Evolutionary conservation across 35 echinoderm and acorn worm genomes (phyloP).

Genomic region (Ophiothrix spiculata): DNA sequence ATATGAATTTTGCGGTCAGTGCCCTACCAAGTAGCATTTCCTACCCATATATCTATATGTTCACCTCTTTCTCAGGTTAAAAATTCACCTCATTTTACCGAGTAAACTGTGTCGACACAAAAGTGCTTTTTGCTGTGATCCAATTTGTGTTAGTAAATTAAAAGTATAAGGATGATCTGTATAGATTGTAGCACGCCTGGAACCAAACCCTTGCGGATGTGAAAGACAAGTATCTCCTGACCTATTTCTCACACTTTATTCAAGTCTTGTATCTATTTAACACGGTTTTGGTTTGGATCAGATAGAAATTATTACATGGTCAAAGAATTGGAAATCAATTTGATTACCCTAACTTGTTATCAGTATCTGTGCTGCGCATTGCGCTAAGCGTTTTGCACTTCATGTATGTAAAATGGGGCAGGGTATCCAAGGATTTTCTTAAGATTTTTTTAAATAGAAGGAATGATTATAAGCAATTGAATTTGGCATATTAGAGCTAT

Average conservation of each 20-base stretch:
- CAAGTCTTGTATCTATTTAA: constrained; percentile 1
- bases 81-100: background rate
- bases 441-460: no score
- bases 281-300: background rate
- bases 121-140: constrained; percentile 21
- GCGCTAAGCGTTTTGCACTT: background rate
- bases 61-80: background rate
- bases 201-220: constrained; percentile 11
- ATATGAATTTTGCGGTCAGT: constrained; percentile 13
- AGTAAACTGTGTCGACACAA: constrained; percentile 41
- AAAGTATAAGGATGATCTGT: constrained; percentile 18
- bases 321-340: constrained; percentile 13
- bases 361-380: background rate
- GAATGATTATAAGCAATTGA: no score
- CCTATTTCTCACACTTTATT: constrained; percentile 22
- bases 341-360: background rate
- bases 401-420: no score
- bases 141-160: constrained; percentile 28
- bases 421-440: no score
- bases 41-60: background rate
- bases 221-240: constrained; percentile 49
- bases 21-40: background rate
- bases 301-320: background rate
- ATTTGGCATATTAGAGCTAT: no score
- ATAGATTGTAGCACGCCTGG: constrained; percentile 29